Base-by-base conservation (phyloP, 1,140 invertebrate genomes). In the Anoplophora glabripennis region DNA sequence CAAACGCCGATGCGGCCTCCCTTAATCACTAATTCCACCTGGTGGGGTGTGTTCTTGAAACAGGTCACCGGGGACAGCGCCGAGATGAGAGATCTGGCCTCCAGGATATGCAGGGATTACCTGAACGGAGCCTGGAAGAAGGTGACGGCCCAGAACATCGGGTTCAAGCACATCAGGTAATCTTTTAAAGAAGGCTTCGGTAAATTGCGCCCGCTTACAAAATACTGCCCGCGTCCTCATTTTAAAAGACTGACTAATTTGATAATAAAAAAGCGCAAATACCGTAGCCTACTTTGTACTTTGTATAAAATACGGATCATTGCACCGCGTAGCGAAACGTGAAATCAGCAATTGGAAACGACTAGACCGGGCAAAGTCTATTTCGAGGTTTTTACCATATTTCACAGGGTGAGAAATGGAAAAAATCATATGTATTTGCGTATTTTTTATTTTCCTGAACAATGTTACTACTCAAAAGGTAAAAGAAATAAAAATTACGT, bases 91-190 rank as follows among this genome's bases (percentile, higher is more conserved):
- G 83, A 89, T 61, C 84, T 89, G 63, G 90, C 92, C n/a, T 86
- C 88, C 4, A 83, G 86, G 64, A 90, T 94, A 67, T 94, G 92
- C 77, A 83, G 89, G 61, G 90, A 93, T 76, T 94, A 92, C 75
- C 81, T 95, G 34, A 84, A 89, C 64, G 92, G 92, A 7, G 85
- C 88, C 1, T 95, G 92, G 92, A 92, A 91, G 71, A 84, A 82
- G 11, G 88, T 92, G 8, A 86, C 84, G 5, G 77, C 87, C 0
- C 77, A 86, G 18, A 88, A 90, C 28, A 84, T 94, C 62, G 80
- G 86, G 34, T 85, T 93, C 41, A 90, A 87, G 70, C 83, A 89
- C 47, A 88, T 94, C 67, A 92, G 89, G 91, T 92, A 70, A 9
- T 38, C 21, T 15, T 4, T 14, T 62, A 28, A 5, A 28, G 5